Evolutionary conservation across 1,140 invertebrate species (phyloP), one percentile per base, ranked within the genome.

Genomic region (Psilanteris sp.): DNA sequence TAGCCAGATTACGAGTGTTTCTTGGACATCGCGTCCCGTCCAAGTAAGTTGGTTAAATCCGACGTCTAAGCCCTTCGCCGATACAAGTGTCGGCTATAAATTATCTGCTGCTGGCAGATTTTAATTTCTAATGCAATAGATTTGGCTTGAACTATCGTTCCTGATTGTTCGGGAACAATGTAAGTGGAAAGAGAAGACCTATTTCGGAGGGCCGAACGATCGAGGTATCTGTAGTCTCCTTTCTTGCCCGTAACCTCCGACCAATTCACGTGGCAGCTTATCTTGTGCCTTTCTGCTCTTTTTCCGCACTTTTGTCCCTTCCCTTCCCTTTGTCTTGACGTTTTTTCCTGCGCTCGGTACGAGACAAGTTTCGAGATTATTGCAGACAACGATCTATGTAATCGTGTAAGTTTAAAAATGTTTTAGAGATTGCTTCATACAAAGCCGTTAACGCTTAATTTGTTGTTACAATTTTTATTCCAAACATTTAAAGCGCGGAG

Each of bases 41-140:
- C 20, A 22, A 31, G 20, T 24, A 10, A 29, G 4, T 44, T 13
- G 15, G 46, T 44, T 46, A 32, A 44, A 67, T 36, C 13, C 24
- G 4, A 11, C 24, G 2, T 6, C 18, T 26, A n/a, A n/a, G n/a
- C 29, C 22, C 27, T 36, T 41, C 39, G 14, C 7, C 43, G 32
- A 57, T 50, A 41, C 43, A 34, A 59, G 37, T 34, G 55, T 41
- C 29, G 13, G 22, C 22, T 24, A 37, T 44, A 61, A 50, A 71
- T 71, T 54, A 62, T 72, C 67, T 36, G 48, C 20, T 4, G 41
- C 26, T 50, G 48, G 41, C 32, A 48, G 34, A 57, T 64, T 78
- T 79, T 71, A 78, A 73, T 75, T 77, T 52, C 67, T 77, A 62
- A 66, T 64, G 61, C 62, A 44, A 62, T 67, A 62, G 68, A 64